Base-by-base conservation (phyloP, 2,888 invertebrate genomes). In the Ophion ventricosus region DNA sequence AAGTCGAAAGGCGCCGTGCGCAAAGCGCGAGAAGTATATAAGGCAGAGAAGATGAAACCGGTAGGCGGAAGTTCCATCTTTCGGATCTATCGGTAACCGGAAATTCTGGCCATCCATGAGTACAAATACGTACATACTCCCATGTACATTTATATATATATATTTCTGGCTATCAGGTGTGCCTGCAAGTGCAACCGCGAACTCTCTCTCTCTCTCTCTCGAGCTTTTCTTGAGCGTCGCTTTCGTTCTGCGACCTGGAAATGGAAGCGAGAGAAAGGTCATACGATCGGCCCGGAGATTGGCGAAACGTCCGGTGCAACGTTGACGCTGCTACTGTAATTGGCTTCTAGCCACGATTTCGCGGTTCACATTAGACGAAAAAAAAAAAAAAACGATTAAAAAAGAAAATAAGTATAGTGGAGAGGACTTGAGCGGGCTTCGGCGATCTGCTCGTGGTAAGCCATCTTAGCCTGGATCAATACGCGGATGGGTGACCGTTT, bases 331-430 rank as follows among this genome's bases (percentile, higher is more conserved):
- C 85, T 83, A 83, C 86, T 82, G 84, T 83, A 87, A 89, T 90
- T 89, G 90, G 87, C 88, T 86, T 82, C 85, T 63, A 73, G 88
- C 89, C 88, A 90, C 83, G 25, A 40, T 84, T 61, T 72, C 64
- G 74, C 63, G 84, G 70, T 82, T 79, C 43, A 56, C 23, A 35
- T 75, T 23, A 67, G 17, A 74, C 61, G 63, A 63, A 73, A 54
- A 70, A 82, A 29, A 74, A 49, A 56, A 63, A 73, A 54, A 70
- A 82, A 29, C 59, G n/a, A 61, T 43, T 29, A 5, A 17, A 43
- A 57, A 56, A 7, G 63, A 56, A 76, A 57, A 26, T 25, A 14
- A 43, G 43, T 1, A n/a, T n/a, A 14, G 43, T 2, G 11, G 11
- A 43, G 43, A 43, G 43, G 43, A 29, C 29, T 29, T 29, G 29